Evolutionary conservation across 2,888 invertebrate species (phyloP).

Genomic region (Actias luna): DNA sequence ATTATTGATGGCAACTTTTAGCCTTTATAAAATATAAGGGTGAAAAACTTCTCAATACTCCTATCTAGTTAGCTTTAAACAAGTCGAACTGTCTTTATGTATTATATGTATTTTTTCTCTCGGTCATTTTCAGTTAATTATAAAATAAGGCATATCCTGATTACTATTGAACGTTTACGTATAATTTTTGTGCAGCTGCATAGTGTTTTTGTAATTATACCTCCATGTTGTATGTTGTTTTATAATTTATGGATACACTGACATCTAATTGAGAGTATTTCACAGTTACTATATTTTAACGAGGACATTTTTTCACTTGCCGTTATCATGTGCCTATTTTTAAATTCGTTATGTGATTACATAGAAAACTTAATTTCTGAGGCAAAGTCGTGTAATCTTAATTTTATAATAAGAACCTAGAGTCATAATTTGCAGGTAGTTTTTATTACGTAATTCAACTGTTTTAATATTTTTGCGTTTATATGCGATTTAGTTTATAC

Average conservation of each 20-base stretch:
- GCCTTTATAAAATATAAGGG: conserved; percentile 75
- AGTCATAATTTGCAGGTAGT: too few relatives aligned
- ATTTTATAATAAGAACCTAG: too few relatives aligned
- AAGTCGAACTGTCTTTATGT: conserved; percentile 39
- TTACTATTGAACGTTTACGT: not conserved
- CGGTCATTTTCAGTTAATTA: not conserved
- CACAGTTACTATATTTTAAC: too few relatives aligned
- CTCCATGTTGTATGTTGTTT: not conserved
- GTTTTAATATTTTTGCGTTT: too few relatives aligned
- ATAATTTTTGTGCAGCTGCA: not conserved
- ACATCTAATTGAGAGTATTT: not conserved
- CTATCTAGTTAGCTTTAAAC: conserved; percentile 68
- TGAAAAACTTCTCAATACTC: conserved; percentile 61
- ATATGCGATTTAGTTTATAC: too few relatives aligned
- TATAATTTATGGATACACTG: not conserved
- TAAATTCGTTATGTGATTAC: too few relatives aligned
- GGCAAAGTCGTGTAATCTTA: too few relatives aligned
- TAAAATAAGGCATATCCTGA: not conserved
- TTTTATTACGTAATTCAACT: too few relatives aligned
- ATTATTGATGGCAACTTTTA: conserved; percentile 80
- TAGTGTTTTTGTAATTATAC: not conserved
- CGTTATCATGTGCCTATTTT: too few relatives aligned
- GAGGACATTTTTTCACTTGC: too few relatives aligned
- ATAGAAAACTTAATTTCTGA: too few relatives aligned
- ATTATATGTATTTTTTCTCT: not conserved